A percentile compares a stretch with the other conserved stretches of the same genome.
These are phyloP conservation scores for Cephalophus harveyi DNA, from an alignment of 2,113 vertebrate species.

Conservation along the genomic window DNA sequence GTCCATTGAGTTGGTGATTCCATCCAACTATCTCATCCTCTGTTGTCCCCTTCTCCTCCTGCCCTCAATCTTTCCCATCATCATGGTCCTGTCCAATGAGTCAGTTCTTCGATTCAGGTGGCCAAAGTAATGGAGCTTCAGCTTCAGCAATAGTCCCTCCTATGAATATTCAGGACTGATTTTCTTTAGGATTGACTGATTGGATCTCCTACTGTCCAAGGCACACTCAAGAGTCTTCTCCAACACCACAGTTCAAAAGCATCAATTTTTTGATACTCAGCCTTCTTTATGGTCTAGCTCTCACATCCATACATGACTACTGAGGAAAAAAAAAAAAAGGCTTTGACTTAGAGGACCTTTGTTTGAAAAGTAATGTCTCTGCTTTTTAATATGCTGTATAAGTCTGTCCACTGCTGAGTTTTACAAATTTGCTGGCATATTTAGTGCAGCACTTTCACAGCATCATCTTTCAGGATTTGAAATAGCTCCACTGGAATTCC, in stretches of 20 bases:
- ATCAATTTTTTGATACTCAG: not conserved
- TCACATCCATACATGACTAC: not conserved
- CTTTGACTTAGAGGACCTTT: not conserved
- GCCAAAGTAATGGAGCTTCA: not conserved
- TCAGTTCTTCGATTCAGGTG: not conserved
- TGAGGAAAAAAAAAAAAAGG: not conserved
- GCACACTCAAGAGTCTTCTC: not conserved
- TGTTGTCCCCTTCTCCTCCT: not conserved
- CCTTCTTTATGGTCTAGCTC: not conserved
- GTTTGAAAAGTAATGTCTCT: not conserved
- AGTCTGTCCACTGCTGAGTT: too few species aligned
- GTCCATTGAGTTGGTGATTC: accelerated
- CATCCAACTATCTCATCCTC: not conserved
- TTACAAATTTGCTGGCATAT: too few species aligned
- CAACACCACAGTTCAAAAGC: not conserved
- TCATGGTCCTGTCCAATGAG: not conserved
- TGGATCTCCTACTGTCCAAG: not conserved
- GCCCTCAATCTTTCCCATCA: not conserved
- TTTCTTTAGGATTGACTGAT: not conserved
- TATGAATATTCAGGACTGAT: not conserved
- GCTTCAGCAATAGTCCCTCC: not conserved
- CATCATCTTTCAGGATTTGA: too few species aligned
- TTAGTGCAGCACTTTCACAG: too few species aligned
- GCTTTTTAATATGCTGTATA: not conserved
- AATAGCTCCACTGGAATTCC: too few species aligned